Evolutionary conservation across 2,113 vertebrate species (phyloP).

Genomic region (Ctenodactylus gundi): DNA sequence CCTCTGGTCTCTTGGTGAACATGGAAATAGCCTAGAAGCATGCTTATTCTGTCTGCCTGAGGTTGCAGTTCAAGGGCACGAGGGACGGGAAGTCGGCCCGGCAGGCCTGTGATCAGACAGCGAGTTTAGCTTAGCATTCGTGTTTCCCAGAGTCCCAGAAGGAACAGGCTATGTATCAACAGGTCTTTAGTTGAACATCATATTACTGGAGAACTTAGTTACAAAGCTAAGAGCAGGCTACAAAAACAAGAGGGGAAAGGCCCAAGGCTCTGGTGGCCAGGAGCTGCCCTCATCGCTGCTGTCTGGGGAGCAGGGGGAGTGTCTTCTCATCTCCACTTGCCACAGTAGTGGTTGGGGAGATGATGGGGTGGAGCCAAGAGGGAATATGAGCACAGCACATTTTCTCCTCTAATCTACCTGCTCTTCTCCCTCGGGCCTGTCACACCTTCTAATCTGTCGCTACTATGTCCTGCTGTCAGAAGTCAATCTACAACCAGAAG

Average conservation of each 20-base stretch:
- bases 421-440: rapidly evolving
- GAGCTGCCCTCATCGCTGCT: neutral
- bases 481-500: neutral
- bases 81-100: neutral
- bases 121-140: neutral
- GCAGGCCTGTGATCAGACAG: neutral
- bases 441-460: neutral
- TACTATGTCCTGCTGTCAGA: neutral
- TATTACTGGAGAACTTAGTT: neutral
- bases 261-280: neutral
- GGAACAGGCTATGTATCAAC: neutral
- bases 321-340: too few species aligned
- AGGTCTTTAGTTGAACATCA: neutral
- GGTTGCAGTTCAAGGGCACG: neutral
- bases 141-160: neutral
- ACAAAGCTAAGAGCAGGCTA: neutral
- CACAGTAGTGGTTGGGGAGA: neutral
- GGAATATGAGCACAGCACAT: neutral
- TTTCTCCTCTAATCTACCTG: neutral
- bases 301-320: neutral
- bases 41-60: neutral
- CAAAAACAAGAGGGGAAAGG: neutral
- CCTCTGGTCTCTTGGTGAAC: neutral
- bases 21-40: neutral
- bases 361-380: neutral